Conservation (phyloP, 64 coral and sea anemone species). For the Montipora efflorescens region DNA sequence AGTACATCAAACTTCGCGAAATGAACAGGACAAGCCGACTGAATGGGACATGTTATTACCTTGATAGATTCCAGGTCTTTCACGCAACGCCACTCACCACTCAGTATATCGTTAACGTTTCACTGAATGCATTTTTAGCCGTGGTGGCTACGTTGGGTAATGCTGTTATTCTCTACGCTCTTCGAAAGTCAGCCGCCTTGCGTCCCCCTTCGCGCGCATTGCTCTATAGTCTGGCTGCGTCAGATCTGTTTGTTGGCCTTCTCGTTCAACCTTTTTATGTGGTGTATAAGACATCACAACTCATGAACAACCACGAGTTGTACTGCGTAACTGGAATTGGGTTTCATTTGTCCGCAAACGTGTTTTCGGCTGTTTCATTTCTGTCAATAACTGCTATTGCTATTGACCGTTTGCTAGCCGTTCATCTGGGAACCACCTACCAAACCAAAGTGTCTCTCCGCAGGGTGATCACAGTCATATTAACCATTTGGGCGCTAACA, state of each 20-base stretch:
- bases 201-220: slow-evolving; percentile 26
- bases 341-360: slow-evolving; percentile 53
- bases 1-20: not conserved
- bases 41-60: not conserved
- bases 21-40: not conserved
- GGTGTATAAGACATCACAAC: slow-evolving; percentile 34
- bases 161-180: slow-evolving; percentile 28
- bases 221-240: slow-evolving; percentile 34
- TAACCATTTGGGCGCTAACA: slow-evolving; percentile 36
- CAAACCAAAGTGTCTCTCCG: slow-evolving; percentile 32
- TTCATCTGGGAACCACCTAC: slow-evolving; percentile 48
- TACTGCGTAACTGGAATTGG: slow-evolving; percentile 60
- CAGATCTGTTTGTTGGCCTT: slow-evolving; percentile 59
- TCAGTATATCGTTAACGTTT: slow-evolving; percentile 32
- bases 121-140: slow-evolving; percentile 29
- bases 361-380: slow-evolving; percentile 73
- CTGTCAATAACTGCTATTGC: slow-evolving; percentile 64
- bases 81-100: not conserved
- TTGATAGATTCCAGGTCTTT: slow-evolving; percentile 14
- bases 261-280: slow-evolving; percentile 75
- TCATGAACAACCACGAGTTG: not conserved
- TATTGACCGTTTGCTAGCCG: slow-evolving; percentile 64
- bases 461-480: not conserved
- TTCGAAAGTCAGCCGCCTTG: slow-evolving; percentile 32
- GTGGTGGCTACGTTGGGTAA: slow-evolving; percentile 36